Conservation (phyloP, 2,888 invertebrate genomes). For the Vannuccia rotundouncinata region DNA sequence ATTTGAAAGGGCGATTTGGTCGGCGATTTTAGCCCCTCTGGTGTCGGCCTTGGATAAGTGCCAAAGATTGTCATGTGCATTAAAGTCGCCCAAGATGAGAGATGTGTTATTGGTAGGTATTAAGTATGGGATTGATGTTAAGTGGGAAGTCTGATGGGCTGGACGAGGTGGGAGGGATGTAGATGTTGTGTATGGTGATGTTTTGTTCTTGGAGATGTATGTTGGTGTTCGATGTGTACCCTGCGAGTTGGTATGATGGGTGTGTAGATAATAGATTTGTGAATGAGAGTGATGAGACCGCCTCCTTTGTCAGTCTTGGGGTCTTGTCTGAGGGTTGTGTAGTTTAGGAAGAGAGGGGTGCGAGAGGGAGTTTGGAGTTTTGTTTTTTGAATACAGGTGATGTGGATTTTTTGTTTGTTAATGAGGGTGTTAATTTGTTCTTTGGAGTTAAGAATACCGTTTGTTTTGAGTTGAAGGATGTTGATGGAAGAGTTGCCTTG, state of each 20-base stretch:
- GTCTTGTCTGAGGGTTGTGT: neutral
- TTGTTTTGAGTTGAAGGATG: no score
- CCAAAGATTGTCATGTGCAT: no score
- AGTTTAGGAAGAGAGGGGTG: neutral
- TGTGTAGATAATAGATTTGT: no score
- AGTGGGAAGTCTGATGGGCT: neutral
- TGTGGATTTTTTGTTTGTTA: slow-evolving; percentile 10
- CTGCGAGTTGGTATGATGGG: neutral
- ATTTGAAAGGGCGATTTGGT: no score
- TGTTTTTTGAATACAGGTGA: neutral
- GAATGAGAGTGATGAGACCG: no score
- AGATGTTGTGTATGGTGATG: neutral
- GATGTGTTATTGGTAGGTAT: neutral
- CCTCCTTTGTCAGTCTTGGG: no score
- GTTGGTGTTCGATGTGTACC: neutral
- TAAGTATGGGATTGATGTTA: neutral
- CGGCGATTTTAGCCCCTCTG: no score
- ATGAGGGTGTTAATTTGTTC: neutral
- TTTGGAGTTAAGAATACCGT: neutral
- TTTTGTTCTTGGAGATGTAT: neutral
- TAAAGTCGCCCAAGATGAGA: no score
- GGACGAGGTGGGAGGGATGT: neutral
- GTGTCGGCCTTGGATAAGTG: no score
- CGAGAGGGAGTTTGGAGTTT: neutral
- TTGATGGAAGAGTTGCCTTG: no score